These are phyloP conservation scores for Teleogryllus occipitalis DNA, from an alignment of 1,140 invertebrate genomes.

Conservation along the genomic window DNA sequence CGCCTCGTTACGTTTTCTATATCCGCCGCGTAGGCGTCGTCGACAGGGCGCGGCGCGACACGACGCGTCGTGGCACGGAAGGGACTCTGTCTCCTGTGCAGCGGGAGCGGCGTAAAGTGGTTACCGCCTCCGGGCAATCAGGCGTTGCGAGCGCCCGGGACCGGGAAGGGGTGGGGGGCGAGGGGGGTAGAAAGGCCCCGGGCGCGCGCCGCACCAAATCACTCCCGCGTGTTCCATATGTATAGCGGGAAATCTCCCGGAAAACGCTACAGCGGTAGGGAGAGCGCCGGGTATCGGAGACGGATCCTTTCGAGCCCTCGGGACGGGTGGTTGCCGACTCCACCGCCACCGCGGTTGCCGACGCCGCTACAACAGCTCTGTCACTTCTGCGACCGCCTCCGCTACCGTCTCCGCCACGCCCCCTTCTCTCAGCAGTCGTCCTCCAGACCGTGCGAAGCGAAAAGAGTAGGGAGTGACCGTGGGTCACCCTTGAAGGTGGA, in stretches of 20 bases:
- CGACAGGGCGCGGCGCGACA: no score
- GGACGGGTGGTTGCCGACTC: neutral
- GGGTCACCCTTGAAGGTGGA: no score
- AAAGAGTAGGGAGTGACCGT: no score
- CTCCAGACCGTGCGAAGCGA: no score
- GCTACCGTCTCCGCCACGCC: no score
- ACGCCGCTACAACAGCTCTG: no score
- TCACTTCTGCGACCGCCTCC: no score
- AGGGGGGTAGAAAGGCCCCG: no score
- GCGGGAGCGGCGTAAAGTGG: neutral
- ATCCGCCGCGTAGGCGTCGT: neutral
- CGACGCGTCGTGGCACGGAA: no score
- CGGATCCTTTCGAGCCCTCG: neutral
- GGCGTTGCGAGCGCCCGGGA: neutral
- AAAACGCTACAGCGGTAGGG: neutral
- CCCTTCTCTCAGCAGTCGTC: no score
- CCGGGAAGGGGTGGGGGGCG: neutral
- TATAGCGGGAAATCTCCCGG: neutral
- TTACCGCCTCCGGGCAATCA: neutral
- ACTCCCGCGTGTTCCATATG: neutral
- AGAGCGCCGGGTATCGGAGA: neutral
- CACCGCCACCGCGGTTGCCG: no score
- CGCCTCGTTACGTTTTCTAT: neutral
- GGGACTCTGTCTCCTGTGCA: neutral
- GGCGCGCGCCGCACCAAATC: neutral